These are phyloP conservation scores for Heteropelma amictum DNA, from an alignment of 2,888 invertebrate genomes.

Conservation along the genomic window DNA sequence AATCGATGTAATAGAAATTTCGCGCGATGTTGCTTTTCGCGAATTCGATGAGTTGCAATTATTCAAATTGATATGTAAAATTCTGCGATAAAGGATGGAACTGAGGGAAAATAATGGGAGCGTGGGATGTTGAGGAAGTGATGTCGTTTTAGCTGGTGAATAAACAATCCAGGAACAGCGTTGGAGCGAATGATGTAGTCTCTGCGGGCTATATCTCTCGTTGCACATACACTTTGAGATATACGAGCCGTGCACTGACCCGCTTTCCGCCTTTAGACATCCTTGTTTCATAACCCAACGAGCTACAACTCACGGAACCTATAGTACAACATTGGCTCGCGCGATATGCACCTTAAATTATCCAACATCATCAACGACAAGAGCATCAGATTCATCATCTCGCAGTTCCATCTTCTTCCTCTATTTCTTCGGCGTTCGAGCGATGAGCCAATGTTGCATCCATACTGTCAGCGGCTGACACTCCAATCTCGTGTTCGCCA, in stretches of 20 bases:
- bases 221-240: slow-evolving; percentile 53
- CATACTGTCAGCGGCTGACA: background rate
- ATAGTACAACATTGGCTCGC: slow-evolving; percentile 8
- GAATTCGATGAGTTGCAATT: too few relatives aligned
- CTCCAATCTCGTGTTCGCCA: background rate
- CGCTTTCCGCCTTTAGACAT: slow-evolving; percentile 69
- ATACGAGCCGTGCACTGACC: slow-evolving; percentile 70
- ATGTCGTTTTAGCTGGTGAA: slow-evolving; percentile 16
- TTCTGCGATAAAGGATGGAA: slow-evolving; percentile 2
- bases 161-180: slow-evolving; percentile 65
- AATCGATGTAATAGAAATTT: too few relatives aligned
- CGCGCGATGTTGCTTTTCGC: too few relatives aligned
- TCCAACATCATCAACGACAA: slow-evolving; percentile 2
- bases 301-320: slow-evolving; percentile 35
- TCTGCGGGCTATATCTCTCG: slow-evolving; percentile 3
- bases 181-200: slow-evolving; percentile 11
- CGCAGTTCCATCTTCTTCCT: background rate
- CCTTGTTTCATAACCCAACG: slow-evolving; percentile 68
- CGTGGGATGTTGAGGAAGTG: slow-evolving; percentile 14
- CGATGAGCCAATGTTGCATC: background rate
- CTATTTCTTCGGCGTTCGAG: background rate
- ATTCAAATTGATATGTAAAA: background rate
- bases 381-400: slow-evolving; percentile 6
- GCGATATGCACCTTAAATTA: slow-evolving; percentile 52
- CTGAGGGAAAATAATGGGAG: slow-evolving; percentile 36